Percentiles rank a stretch among this genome's conserved stretches.
Conservation (phyloP, 2,888 invertebrate species). For the Caenorhabditis sp. region DNA sequence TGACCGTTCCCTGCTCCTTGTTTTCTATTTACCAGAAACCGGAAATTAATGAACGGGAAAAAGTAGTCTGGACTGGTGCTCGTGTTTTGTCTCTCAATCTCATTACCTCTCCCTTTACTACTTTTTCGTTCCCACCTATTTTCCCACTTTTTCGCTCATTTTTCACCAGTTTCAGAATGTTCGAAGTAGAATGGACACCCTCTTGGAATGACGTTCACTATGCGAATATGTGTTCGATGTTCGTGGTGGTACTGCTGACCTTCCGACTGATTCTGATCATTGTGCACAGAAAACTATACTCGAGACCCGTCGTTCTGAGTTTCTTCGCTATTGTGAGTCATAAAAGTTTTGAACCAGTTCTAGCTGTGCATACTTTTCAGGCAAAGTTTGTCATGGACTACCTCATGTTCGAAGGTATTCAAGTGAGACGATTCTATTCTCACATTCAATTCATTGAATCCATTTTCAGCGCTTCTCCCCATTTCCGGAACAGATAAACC, state of each 20-base stretch:
- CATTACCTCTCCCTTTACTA: too few species aligned
- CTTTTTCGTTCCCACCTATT: constrained; percentile 23
- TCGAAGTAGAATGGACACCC: not conserved
- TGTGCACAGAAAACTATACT: constrained; percentile 11
- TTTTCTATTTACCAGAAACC: too few species aligned
- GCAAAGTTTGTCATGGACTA: constrained; percentile 25
- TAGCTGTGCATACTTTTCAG: constrained; percentile 5
- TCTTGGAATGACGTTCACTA: constrained; percentile 26
- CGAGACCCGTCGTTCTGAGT: constrained; percentile 2
- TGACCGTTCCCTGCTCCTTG: too few species aligned
- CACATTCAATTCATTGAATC: not conserved
- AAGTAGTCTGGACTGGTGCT: too few species aligned
- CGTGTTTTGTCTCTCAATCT: too few species aligned
- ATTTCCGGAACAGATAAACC: constrained; percentile 6
- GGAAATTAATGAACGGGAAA: too few species aligned
- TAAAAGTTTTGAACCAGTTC: not conserved
- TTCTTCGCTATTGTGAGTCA: constrained; percentile 12
- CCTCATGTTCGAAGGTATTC: constrained; percentile 38
- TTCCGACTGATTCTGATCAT: constrained; percentile 11
- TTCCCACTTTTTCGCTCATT: not conserved
- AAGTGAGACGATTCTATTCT: not conserved
- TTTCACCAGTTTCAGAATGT: constrained; percentile 6
- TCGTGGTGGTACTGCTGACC: constrained; percentile 6
- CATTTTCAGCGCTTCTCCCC: constrained; percentile 29
- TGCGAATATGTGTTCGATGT: constrained; percentile 3